Base-by-base conservation (phyloP, 2,113 vertebrate species). In the Labeo rohita region DNA sequence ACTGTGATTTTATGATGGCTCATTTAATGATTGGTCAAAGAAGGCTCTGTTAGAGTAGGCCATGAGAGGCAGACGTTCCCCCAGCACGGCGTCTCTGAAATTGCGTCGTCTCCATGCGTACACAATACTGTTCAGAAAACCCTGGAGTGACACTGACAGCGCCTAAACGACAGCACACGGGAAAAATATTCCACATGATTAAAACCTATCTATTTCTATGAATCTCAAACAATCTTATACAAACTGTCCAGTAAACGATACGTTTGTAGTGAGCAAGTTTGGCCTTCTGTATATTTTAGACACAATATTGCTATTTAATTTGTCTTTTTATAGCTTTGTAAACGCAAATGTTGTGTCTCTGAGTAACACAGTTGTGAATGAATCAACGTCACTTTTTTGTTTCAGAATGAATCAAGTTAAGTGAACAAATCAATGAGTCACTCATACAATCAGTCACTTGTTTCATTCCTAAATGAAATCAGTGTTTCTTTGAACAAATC, bases 81-180 rank as follows among this genome's bases (percentile, higher is more conserved):
- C 93, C 0, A 91, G 43, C 6, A 92, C 90, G 0, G 93, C 95
- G 50, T 87, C 88, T 0, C 92, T 94, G 92, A 97, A 97, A 83
- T 96, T 96, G 0, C 88, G 91, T 11, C 96, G 88, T 65, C 88
- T 86, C 96, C 96, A 96, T 1, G 94, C 96, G 0, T 96, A 97
- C 28, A 93, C 94, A 86, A 96, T 78, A 6, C 94, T 94, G 93
- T 96, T 95, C 86, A 96, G 91, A 81, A 96, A 95, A 0, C 96
- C 96, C 61, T 96, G 95, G 5, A 96, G 93, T 18, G 96, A 95
- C 84, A 95, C 50, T 0, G 87, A 88, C 83, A 90, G 83, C 0
- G 94, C 95, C 95, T 97, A 91, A 23, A 66, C 63, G 23, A 34
- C 63, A 86, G 16, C 78, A 45, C 43, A 77, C 21, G 39, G 21